Conservation (phyloP, 53 echinoderm and acorn worm genomes). For the Paelopatides confundens region DNA sequence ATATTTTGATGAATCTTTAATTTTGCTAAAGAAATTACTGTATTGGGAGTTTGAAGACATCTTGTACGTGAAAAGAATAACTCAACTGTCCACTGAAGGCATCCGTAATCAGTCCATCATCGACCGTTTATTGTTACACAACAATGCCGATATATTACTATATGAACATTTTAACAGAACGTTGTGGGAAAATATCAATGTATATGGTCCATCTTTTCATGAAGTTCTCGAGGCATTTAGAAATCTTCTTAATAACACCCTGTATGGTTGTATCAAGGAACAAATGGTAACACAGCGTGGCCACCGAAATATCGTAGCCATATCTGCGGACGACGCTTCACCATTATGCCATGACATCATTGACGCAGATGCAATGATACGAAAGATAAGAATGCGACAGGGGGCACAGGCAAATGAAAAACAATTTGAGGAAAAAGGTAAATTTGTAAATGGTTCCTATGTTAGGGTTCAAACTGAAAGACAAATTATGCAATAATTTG, state of each 20-base stretch:
- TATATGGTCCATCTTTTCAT: slow-evolving; percentile 67
- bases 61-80: slow-evolving; percentile 63
- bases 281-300: neutral
- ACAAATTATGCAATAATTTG: too few species aligned
- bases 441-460: too few species aligned
- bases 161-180: slow-evolving; percentile 71
- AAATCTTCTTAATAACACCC: slow-evolving; percentile 13
- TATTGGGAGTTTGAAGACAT: slow-evolving; percentile 74
- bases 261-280: slow-evolving; percentile 33
- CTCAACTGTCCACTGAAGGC: slow-evolving; percentile 28
- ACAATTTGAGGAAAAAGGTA: too few species aligned
- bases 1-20: slow-evolving; percentile 75
- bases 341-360: neutral
- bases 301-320: neutral
- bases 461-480: too few species aligned
- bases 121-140: slow-evolving; percentile 61
- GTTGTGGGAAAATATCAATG: slow-evolving; percentile 61
- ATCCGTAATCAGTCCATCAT: slow-evolving; percentile 13
- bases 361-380: neutral
- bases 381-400: neutral
- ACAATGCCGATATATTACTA: slow-evolving; percentile 60
- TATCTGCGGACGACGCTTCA: neutral
- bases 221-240: slow-evolving; percentile 59
- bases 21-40: slow-evolving; percentile 60
- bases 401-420: too few species aligned